Percentiles rank a stretch among this genome's conserved stretches.
These are phyloP conservation scores for Lerista edwardsae DNA, from an alignment of 2,797 vertebrate species.

Conservation along the genomic window DNA sequence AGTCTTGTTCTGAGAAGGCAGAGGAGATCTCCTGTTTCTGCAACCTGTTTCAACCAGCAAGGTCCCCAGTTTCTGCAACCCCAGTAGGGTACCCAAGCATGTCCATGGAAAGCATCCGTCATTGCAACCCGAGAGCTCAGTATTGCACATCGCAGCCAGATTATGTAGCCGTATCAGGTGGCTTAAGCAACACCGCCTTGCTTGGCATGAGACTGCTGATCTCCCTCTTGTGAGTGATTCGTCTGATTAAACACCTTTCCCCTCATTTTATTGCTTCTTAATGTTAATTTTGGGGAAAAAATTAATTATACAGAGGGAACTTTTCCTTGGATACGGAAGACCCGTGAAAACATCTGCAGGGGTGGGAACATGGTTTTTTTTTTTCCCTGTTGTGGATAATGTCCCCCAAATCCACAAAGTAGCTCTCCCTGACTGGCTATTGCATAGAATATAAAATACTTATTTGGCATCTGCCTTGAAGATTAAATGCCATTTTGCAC, in stretches of 20 bases:
- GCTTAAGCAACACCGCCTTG: conserved; percentile 27
- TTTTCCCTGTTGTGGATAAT: conserved; percentile 11
- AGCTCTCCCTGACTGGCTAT: conserved; percentile 41
- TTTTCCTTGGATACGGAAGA: conserved; percentile 49
- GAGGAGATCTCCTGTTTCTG: not conserved
- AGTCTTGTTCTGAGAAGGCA: not conserved
- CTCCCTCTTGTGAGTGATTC: conserved; percentile 50
- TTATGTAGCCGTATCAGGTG: not conserved
- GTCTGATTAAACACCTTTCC: conserved; percentile 58
- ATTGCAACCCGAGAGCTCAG: not conserved
- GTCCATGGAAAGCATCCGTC: not conserved
- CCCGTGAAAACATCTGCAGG: conserved; percentile 17
- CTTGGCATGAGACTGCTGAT: conserved; percentile 38
- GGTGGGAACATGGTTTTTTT: conserved; percentile 30
- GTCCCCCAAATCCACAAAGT: conserved; percentile 32
- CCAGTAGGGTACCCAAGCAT: not conserved
- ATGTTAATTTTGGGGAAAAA: conserved; percentile 41
- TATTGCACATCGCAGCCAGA: not conserved
- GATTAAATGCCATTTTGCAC: conserved; percentile 3
- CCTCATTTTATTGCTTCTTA: conserved; percentile 61
- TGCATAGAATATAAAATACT: conserved; percentile 23
- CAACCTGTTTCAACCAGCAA: no score
- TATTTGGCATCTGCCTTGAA: conserved; percentile 11
- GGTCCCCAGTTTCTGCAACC: not conserved
- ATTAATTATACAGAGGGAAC: conserved; percentile 49